These are phyloP conservation scores for Taenioides sp. DNA, from an alignment of 2,797 vertebrate genomes.

Conservation along the genomic window DNA sequence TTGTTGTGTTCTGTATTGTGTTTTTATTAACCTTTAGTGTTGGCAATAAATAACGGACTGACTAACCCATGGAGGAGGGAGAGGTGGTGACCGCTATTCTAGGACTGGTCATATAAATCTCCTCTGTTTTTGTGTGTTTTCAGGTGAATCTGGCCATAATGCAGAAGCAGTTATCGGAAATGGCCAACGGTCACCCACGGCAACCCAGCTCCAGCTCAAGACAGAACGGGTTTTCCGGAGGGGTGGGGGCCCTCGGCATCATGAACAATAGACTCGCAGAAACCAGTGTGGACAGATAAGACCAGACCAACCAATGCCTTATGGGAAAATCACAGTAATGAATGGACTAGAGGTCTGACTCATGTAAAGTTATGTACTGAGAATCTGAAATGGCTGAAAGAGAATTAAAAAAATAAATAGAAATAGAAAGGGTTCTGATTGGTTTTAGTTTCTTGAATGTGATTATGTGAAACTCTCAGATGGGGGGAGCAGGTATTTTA, in stretches of 20 bases:
- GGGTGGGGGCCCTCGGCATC: constrained; percentile 91
- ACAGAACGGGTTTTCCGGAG: constrained; percentile 90
- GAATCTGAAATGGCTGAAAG: not conserved
- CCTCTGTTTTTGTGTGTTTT: not conserved
- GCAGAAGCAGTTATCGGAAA: constrained; percentile 94
- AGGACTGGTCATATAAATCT: not conserved
- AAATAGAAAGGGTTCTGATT: not conserved
- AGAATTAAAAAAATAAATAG: no score
- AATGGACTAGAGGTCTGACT: not conserved
- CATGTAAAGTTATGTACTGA: not conserved
- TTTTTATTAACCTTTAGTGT: not conserved
- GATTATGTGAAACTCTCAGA: not conserved
- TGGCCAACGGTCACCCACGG: constrained; percentile 86
- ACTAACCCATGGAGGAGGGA: not conserved
- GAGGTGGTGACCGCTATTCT: not conserved
- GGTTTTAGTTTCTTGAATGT: not conserved
- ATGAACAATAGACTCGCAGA: constrained; percentile 98
- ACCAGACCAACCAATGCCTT: constrained; percentile 1
- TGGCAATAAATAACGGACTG: not conserved
- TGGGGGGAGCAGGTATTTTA: not conserved
- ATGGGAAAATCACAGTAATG: not conserved
- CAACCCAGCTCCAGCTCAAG: constrained; percentile 73
- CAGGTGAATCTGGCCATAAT: constrained; percentile 89
- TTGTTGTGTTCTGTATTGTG: no score
- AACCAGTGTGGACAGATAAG: constrained; percentile 89